Percentiles rank a stretch among this genome's conserved stretches.
phyloP scores from a whole-genome alignment of 2,113 vertebrate genomes.

The Hippopotamus amphibius region DNA sequence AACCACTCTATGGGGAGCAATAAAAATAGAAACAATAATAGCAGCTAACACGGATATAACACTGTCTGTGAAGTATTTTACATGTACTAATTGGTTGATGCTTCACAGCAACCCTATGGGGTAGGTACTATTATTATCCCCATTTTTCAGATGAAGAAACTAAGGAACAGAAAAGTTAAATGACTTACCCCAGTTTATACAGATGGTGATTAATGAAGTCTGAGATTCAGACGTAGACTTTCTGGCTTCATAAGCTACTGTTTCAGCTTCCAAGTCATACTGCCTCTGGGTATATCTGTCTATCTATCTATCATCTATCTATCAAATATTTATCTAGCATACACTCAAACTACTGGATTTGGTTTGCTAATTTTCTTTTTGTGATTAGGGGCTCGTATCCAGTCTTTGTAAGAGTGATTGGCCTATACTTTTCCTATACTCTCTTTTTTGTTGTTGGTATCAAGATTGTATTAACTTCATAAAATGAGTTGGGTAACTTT shows the following conservation, averaged over 20 bases:
- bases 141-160: background rate
- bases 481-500: slow-evolving; percentile 24
- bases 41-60: background rate
- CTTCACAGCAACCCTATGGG: background rate
- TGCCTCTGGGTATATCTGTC: background rate
- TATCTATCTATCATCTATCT: background rate
- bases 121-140: background rate
- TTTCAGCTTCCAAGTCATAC: background rate
- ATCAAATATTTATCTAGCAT: background rate
- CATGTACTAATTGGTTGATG: background rate
- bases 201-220: background rate
- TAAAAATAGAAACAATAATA: slow-evolving; percentile 24
- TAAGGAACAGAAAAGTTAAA: background rate
- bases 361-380: slow-evolving; percentile 37
- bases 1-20: background rate
- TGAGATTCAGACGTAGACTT: background rate
- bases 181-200: background rate
- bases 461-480: slow-evolving; percentile 36
- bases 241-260: background rate
- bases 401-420: background rate
- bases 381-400: background rate
- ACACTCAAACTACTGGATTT: background rate
- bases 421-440: background rate
- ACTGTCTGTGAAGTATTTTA: background rate
- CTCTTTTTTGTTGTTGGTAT: slow-evolving; percentile 6